Conservation (phyloP, 2,888 invertebrate species). For the Drosophila suboccidentalis region DNA sequence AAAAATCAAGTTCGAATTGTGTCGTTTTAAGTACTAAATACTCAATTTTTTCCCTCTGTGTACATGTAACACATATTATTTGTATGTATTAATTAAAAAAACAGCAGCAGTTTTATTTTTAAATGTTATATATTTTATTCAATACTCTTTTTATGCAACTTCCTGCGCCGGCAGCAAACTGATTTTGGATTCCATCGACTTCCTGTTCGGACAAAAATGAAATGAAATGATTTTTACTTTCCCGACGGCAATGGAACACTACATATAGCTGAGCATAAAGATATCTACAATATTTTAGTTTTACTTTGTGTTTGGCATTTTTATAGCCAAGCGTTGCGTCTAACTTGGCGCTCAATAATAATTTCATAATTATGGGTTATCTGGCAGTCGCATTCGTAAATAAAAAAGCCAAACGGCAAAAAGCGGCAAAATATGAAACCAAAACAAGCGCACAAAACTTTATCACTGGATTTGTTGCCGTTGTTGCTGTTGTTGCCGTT, state of each 20-base stretch:
- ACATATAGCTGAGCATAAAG: constrained; percentile 5
- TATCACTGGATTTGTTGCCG: constrained; percentile 47
- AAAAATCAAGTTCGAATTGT: too few species aligned
- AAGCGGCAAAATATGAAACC: constrained; percentile 66
- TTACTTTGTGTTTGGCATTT: constrained; percentile 28
- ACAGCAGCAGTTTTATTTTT: not conserved
- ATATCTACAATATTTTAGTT: constrained; percentile 40
- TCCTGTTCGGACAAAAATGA: constrained; percentile 50
- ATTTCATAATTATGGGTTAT: constrained; percentile 81
- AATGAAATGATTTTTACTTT: constrained; percentile 48
- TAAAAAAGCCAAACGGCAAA: constrained; percentile 61
- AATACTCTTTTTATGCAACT: constrained; percentile 51
- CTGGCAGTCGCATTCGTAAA: constrained; percentile 78
- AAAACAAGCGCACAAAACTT: constrained; percentile 54
- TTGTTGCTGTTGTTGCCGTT: constrained; percentile 29
- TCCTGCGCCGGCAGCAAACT: constrained; percentile 59
- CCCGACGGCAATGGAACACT: constrained; percentile 61
- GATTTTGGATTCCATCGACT: constrained; percentile 36
- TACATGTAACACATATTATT: not conserved
- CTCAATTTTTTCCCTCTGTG: too few species aligned
- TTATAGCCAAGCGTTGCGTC: constrained; percentile 46
- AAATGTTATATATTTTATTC: constrained; percentile 15
- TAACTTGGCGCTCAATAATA: constrained; percentile 80
- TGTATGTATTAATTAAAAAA: constrained; percentile 22
- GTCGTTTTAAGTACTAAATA: too few species aligned